Base-by-base conservation (phyloP, 2,888 invertebrate genomes). In the Orthosia cruda region DNA sequence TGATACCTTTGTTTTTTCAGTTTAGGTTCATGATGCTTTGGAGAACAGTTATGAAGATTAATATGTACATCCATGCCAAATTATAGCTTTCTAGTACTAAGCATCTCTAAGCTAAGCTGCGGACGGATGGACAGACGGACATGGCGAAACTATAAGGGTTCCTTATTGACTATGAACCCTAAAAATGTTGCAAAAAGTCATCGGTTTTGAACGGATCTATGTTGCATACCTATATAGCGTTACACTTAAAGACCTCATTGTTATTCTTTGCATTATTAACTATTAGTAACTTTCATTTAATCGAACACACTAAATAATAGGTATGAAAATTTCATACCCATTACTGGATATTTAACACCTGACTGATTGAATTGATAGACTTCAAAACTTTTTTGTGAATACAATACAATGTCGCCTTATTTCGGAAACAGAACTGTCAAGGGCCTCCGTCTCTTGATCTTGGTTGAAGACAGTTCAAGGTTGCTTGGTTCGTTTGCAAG, bases 401-500 rank as follows among this genome's bases (percentile, higher is more conserved):
- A 23, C 4, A 50, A 50, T 58, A 47, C 20, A 52, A 32, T 18
- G 9, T 23, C 4, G 18, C 16, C 13, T 49, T 11, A n/a, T 13
- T 23, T 16, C 62, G 74, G n/a, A 49, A 63, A 63, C 50, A 26
- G 40, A 11, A 7, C 4, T 20, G n/a, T 45, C 61, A 62, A 63
- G 63, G 50, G 26, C 63, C 50, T 57, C 9, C 12, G 23, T 2
- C 13, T 40, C 40, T 62, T 72, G 73, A 73, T 49, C 40, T 73
- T 63, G 45, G 49, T 57, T 26, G 23, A 26, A 40, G 26, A 20
- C 1, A 63, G 63, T 50, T 74, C 50, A 63, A 74, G 63, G 74
- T 45, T 49, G 5, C 15, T 15, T 9, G 50, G 4, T 57, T 63
- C 16, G 50, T 74, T 50, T 64, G 58, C 57, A 12, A 57, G 57